Percentiles rank a stretch among this genome's conserved stretches.
These are phyloP conservation scores for Phalacrocorax brasilianus DNA, from an alignment of 2,113 vertebrate species.

Conservation along the genomic window DNA sequence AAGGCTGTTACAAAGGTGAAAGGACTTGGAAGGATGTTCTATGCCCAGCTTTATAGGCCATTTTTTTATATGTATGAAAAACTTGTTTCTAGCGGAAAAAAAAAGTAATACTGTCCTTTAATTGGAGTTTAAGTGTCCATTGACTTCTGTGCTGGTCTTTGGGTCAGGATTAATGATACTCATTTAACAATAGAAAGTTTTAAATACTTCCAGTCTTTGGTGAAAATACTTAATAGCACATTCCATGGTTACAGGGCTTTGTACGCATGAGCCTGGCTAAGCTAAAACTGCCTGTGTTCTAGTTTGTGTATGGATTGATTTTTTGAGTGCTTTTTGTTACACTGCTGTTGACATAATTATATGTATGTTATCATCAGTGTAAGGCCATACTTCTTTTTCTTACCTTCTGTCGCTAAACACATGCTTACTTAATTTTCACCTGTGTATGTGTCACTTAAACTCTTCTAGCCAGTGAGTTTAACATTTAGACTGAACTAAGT, in stretches of 20 bases:
- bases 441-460: not conserved
- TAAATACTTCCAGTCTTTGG: not conserved
- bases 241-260: not conserved
- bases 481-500: not conserved
- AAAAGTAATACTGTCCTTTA: not conserved
- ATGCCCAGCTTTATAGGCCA: not conserved
- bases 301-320: not conserved
- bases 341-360: not conserved
- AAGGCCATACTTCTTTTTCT: not conserved
- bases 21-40: not conserved
- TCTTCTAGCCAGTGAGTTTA: not conserved
- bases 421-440: not conserved
- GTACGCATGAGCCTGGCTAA: not conserved
- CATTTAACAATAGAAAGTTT: not conserved
- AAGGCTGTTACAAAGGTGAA: not conserved
- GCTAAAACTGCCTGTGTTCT: not conserved
- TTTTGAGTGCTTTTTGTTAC: not conserved
- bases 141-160: not conserved
- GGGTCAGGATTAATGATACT: not conserved
- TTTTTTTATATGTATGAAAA: not conserved
- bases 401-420: not conserved
- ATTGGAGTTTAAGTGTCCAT: not conserved
- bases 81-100: not conserved
- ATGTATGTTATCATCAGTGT: not conserved
- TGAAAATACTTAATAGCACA: not conserved